These are phyloP conservation scores for Phania funesta DNA, from an alignment of 2,888 invertebrate genomes.

Conservation along the genomic window DNA sequence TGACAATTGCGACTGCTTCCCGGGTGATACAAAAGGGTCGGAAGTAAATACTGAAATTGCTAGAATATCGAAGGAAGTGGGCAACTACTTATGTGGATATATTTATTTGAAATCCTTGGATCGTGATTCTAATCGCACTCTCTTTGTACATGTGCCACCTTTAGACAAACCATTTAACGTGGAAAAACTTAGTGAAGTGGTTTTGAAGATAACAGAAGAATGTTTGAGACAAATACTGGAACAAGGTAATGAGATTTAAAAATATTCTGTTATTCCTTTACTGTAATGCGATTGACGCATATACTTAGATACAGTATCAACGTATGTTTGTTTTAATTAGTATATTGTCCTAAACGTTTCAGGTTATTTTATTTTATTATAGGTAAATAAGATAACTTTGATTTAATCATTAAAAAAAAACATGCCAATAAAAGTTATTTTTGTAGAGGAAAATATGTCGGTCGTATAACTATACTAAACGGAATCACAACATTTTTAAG, in stretches of 20 bases:
- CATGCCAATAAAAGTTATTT: no score
- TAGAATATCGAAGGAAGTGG: constrained; percentile 75
- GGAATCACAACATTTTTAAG: no score
- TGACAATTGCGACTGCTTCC: constrained; percentile 71
- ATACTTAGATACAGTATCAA: no score
- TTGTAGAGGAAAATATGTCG: no score
- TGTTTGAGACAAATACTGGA: constrained; percentile 75
- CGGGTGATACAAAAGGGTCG: constrained; percentile 9
- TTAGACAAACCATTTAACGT: constrained; percentile 84
- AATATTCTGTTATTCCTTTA: background rate
- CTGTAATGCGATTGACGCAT: no score
- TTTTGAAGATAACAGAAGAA: constrained; percentile 76
- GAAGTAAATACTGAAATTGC: constrained; percentile 55
- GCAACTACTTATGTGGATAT: constrained; percentile 89
- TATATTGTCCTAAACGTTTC: no score
- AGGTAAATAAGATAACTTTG: no score
- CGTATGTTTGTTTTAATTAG: no score
- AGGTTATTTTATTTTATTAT: no score
- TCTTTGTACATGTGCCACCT: constrained; percentile 91
- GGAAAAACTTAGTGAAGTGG: constrained; percentile 82
- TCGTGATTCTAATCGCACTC: constrained; percentile 82
- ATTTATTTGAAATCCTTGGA: constrained; percentile 87
- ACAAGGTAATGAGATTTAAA: constrained; percentile 26
- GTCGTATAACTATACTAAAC: no score
- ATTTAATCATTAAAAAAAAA: no score